These are phyloP conservation scores for Samia ricini DNA, from an alignment of 1,140 invertebrate species.

Conservation along the genomic window DNA sequence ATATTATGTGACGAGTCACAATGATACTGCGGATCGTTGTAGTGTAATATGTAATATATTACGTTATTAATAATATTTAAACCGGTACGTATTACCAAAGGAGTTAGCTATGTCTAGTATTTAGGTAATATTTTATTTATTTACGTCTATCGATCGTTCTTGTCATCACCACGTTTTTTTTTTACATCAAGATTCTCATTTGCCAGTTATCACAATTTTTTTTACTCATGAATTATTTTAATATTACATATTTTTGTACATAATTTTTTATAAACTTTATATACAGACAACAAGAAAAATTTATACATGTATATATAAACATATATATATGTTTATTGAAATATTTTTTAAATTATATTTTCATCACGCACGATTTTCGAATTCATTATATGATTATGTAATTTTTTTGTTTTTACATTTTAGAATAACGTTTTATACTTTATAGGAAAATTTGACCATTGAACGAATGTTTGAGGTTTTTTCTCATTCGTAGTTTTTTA, in stretches of 20 bases:
- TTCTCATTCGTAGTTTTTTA: conserved; percentile 41
- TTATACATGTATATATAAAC: conserved; percentile 18
- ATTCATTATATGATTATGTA: conserved; percentile 14
- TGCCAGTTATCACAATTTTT: conserved; percentile 2
- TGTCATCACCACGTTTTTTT: not conserved
- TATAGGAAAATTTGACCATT: conserved; percentile 48
- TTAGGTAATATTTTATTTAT: conserved; percentile 54
- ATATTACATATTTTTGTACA: conserved; percentile 51
- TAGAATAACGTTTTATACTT: conserved; percentile 47
- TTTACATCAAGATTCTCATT: not conserved
- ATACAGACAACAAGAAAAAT: conserved; percentile 12
- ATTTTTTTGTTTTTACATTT: conserved; percentile 27
- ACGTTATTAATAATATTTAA: conserved; percentile 53
- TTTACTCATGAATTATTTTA: conserved; percentile 24
- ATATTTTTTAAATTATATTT: too few species aligned
- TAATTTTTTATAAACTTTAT: conserved; percentile 31
- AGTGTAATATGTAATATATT: conserved; percentile 52
- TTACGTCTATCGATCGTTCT: conserved; percentile 20
- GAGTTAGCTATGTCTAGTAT: conserved; percentile 67
- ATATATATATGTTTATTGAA: too few species aligned
- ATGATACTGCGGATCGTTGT: conserved; percentile 29
- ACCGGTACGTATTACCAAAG: conserved; percentile 75
- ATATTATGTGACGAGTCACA: conserved; percentile 26
- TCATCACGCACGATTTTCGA: too few species aligned
- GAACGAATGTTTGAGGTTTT: conserved; percentile 28